A percentile compares a stretch with the other conserved stretches of the same genome.
phyloP scores from a whole-genome alignment of 2,888 invertebrate species.

The Acrocyrtus sp. region DNA sequence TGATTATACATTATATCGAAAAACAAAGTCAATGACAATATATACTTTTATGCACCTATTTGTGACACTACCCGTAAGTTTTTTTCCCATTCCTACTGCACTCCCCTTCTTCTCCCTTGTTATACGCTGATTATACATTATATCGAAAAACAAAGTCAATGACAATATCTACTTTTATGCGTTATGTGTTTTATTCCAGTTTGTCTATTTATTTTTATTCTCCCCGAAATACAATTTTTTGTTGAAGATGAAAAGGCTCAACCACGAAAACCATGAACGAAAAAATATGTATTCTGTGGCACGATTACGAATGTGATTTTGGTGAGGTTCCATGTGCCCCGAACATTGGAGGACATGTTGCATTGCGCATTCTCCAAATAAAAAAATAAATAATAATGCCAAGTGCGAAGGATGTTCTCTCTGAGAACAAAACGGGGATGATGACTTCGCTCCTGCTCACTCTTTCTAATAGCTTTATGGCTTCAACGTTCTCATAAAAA shows the following conservation, averaged over 20 bases:
- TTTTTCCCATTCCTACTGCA: too few relatives aligned
- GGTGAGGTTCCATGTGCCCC: conserved; percentile 45
- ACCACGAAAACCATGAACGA: conserved; percentile 48
- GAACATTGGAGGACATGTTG: conserved; percentile 43
- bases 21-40: conserved; percentile 16
- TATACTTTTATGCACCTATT: conserved; percentile 30
- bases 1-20: too few relatives aligned
- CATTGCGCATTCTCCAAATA: background rate
- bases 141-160: conserved; percentile 14
- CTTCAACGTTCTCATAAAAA: background rate
- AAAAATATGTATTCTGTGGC: conserved; percentile 59
- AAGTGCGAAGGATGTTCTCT: too few relatives aligned
- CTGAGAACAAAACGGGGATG: background rate
- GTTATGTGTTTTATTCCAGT: conserved; percentile 33
- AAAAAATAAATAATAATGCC: conserved; percentile 1
- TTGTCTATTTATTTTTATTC: conserved; percentile 14
- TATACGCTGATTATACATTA: conserved; percentile 32
- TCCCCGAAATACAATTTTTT: conserved; percentile 8
- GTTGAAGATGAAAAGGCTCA: conserved; percentile 40
- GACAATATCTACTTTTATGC: conserved; percentile 23
- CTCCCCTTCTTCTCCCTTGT: conserved; percentile 37
- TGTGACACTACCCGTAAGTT: conserved; percentile 42
- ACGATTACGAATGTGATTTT: conserved; percentile 59
- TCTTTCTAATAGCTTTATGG: background rate
- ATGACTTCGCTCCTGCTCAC: background rate